phyloP scores from a whole-genome alignment of 1,140 invertebrate genomes.

The Patella vulgata region DNA sequence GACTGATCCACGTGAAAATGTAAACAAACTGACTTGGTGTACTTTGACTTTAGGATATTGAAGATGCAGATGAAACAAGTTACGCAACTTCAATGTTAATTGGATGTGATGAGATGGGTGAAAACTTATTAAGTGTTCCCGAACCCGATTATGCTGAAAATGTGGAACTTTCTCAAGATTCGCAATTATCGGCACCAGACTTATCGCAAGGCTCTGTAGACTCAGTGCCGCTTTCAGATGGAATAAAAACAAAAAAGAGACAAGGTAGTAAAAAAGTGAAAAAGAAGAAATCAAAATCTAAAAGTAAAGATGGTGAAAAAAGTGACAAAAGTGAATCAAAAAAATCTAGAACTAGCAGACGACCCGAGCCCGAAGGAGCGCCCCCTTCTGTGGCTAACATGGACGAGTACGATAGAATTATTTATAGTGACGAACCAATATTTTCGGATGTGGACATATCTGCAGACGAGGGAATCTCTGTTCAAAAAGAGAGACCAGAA shows the following conservation, averaged over 20 bases:
- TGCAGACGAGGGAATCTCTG: conserved; percentile 36
- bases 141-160: conserved; percentile 11
- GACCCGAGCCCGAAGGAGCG: conserved; percentile 62
- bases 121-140: conserved; percentile 5
- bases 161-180: conserved; percentile 37
- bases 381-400: conserved; percentile 14
- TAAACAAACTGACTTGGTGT: conserved; percentile 15
- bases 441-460: conserved; percentile 62
- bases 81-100: background rate
- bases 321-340: conserved; percentile 38
- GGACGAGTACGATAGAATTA: conserved; percentile 57
- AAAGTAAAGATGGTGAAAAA: conserved; percentile 30
- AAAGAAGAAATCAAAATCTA: conserved; percentile 34
- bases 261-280: conserved; percentile 35
- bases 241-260: conserved; percentile 32
- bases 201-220: conserved; percentile 34
- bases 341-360: conserved; percentile 23
- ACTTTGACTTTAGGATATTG: conserved; percentile 11
- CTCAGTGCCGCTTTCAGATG: conserved; percentile 2
- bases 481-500: conserved; percentile 4
- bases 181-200: conserved; percentile 30
- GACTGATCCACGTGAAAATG: too few relatives aligned
- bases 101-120: conserved; percentile 7
- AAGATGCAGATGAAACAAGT: background rate
- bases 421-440: conserved; percentile 58